phyloP scores from a whole-genome alignment of 2,888 invertebrate genomes.

The Ichneumoninae sp. region DNA sequence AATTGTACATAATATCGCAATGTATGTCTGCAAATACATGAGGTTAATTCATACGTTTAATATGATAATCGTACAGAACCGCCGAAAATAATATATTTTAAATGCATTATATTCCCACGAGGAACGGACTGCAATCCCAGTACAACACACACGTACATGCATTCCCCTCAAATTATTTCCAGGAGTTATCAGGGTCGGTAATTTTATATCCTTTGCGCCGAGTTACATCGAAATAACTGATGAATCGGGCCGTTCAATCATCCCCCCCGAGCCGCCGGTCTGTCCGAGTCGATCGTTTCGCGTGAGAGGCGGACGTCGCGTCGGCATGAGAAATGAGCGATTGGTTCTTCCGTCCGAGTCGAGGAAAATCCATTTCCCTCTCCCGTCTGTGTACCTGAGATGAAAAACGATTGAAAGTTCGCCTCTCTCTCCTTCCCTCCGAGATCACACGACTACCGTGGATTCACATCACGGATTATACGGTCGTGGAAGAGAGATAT shows the following conservation, averaged over 20 bases:
- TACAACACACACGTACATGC: not conserved
- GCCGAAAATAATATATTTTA: too few relatives aligned
- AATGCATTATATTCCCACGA: too few relatives aligned
- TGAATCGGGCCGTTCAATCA: conserved; percentile 45
- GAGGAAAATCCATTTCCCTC: conserved; percentile 54
- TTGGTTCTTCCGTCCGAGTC: conserved; percentile 56
- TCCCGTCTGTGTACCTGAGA: not conserved
- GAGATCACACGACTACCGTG: not conserved
- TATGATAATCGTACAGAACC: not conserved
- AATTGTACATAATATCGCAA: not conserved
- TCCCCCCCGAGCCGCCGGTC: not conserved
- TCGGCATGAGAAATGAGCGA: conserved; percentile 63
- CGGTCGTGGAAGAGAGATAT: conserved; percentile 24
- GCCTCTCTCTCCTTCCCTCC: conserved; percentile 13
- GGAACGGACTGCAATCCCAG: too few relatives aligned
- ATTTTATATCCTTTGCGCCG: not conserved
- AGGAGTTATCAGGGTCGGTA: not conserved
- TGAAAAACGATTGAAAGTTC: conserved; percentile 50
- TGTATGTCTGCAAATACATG: not conserved
- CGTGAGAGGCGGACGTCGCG: conserved; percentile 16
- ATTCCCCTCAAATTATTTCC: not conserved
- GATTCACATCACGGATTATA: conserved; percentile 7
- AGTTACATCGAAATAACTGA: conserved; percentile 26
- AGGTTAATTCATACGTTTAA: not conserved
- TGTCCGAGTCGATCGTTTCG: conserved; percentile 29